Percentiles rank a stretch among this genome's conserved stretches.
These are phyloP conservation scores for Chelidonichthys spinosus DNA, from an alignment of 2,797 vertebrate genomes.

Conservation along the genomic window DNA sequence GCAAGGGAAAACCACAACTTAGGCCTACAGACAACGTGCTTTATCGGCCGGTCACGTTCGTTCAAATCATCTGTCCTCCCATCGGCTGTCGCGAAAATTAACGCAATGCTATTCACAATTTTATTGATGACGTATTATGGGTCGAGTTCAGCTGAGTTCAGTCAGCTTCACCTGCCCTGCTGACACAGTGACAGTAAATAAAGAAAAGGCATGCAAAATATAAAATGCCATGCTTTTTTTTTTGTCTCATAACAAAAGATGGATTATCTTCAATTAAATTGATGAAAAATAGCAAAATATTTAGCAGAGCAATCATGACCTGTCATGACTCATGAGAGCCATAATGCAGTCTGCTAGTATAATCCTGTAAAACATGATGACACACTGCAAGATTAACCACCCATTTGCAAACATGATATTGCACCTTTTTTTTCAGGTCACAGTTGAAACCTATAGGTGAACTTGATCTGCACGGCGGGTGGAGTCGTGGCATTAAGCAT, in stretches of 20 bases:
- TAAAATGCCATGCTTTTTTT: too few species aligned
- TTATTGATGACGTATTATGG: not conserved
- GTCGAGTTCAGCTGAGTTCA: too few species aligned
- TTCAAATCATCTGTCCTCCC: not conserved
- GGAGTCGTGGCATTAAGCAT: not conserved
- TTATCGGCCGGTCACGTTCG: not conserved
- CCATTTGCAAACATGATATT: not conserved
- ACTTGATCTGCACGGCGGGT: constrained; percentile 1
- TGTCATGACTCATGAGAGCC: not conserved
- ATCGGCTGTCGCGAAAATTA: not conserved
- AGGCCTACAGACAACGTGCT: too few species aligned
- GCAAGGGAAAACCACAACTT: too few species aligned
- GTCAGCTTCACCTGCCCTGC: too few species aligned
- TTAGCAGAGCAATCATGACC: not conserved
- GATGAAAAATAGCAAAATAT: not conserved
- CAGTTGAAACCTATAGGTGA: not conserved
- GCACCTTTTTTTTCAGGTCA: not conserved
- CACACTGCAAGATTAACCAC: not conserved
- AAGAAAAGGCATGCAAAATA: too few species aligned
- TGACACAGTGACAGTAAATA: too few species aligned
- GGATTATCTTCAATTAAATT: not conserved
- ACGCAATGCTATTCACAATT: not conserved
- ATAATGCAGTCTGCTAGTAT: too few species aligned
- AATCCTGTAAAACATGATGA: not conserved
- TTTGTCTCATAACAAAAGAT: too few species aligned